phyloP scores from a whole-genome alignment of 2,113 vertebrate species.

The Stegastes partitus region DNA sequence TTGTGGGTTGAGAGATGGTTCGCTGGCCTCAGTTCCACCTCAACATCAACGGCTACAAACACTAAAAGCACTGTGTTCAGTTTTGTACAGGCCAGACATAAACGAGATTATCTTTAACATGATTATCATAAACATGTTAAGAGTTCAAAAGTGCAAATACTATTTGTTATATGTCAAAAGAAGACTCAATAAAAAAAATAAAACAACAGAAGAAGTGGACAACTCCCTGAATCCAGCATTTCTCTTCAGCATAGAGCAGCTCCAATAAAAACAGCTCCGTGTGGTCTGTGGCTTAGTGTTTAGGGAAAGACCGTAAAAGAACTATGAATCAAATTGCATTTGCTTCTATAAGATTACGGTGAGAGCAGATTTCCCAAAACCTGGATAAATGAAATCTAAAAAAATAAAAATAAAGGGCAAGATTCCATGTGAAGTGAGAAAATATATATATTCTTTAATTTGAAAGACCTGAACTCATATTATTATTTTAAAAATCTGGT shows the following conservation, averaged over 20 bases:
- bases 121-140: too few relatives aligned
- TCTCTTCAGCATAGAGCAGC: constrained; percentile 9
- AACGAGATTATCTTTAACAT: too few relatives aligned
- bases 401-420: neutral
- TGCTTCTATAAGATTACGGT: neutral
- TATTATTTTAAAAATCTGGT: neutral
- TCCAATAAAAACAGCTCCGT: constrained; percentile 36
- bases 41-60: too few relatives aligned
- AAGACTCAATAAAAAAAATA: too few relatives aligned
- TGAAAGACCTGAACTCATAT: neutral
- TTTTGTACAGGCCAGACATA: too few relatives aligned
- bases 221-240: neutral
- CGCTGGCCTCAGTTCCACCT: too few relatives aligned
- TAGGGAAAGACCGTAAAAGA: constrained; percentile 25
- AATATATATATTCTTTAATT: neutral
- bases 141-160: too few relatives aligned
- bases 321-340: constrained; percentile 13
- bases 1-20: too few relatives aligned
- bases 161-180: too few relatives aligned
- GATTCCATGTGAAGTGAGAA: neutral
- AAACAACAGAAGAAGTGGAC: neutral
- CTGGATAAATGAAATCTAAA: neutral
- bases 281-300: constrained; percentile 58
- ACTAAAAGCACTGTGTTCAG: too few relatives aligned
- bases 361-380: neutral